Percentiles rank a stretch among this genome's conserved stretches.
Conservation (phyloP, 2,888 invertebrate species). For the Ectobius pallidus region DNA sequence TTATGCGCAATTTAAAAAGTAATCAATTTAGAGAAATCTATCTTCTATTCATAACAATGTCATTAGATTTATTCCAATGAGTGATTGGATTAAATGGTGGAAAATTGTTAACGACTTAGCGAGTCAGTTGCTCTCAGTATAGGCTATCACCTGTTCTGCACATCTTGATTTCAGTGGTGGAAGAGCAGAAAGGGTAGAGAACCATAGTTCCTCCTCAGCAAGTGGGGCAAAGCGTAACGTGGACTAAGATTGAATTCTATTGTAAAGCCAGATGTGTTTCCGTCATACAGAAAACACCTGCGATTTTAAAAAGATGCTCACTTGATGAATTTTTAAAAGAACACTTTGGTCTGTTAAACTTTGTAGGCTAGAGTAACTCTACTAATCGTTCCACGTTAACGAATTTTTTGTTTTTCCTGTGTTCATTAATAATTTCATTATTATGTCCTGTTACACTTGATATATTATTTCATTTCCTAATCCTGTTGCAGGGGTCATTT, state of each 20-base stretch:
- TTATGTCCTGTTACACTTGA: no score
- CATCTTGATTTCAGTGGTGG: background rate
- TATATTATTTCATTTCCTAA: no score
- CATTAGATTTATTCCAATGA: no score
- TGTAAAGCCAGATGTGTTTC: background rate
- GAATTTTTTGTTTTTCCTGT: background rate
- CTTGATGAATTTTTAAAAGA: background rate
- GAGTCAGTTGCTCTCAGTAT: no score
- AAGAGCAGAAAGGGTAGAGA: background rate
- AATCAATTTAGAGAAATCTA: no score
- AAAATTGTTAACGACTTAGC: no score
- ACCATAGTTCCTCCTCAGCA: conserved; percentile 11
- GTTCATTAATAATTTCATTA: no score
- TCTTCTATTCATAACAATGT: no score
- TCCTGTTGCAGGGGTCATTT: no score
- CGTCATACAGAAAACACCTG: conserved; percentile 3
- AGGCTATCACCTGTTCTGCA: no score
- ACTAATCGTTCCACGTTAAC: background rate
- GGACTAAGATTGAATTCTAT: background rate
- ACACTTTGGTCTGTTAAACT: background rate
- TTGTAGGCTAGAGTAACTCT: background rate
- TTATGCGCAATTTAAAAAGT: no score
- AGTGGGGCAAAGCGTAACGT: conserved; percentile 7
- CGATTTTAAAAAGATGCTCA: background rate
- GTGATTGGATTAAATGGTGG: no score